phyloP scores from a whole-genome alignment of 1,140 invertebrate genomes.

The Leptonema lineaticorne region DNA sequence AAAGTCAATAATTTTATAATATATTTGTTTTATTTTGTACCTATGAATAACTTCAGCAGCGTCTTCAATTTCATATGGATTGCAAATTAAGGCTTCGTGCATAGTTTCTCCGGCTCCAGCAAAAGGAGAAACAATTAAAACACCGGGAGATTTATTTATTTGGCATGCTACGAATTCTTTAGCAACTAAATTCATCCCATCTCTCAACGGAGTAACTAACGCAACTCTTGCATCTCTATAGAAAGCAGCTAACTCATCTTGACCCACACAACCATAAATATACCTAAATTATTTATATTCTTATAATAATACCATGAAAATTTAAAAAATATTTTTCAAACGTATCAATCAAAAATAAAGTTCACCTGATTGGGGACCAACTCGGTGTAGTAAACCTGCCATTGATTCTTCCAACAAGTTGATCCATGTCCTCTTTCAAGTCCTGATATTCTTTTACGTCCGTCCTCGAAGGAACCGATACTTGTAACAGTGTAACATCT shows the following conservation, averaged over 20 bases:
- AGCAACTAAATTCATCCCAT: constrained; percentile 92
- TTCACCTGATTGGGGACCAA: constrained; percentile 81
- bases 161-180: constrained; percentile 93
- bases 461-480: constrained; percentile 85
- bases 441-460: constrained; percentile 91
- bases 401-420: constrained; percentile 84
- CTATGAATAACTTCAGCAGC: constrained; percentile 83
- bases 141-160: constrained; percentile 82
- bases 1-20: no score
- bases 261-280: constrained; percentile 85
- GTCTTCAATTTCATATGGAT: constrained; percentile 86
- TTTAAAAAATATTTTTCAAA: background rate
- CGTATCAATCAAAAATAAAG: no score
- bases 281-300: constrained; percentile 55
- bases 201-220: constrained; percentile 81
- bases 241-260: constrained; percentile 81
- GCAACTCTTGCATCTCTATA: constrained; percentile 84
- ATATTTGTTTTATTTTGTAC: constrained; percentile 49
- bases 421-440: constrained; percentile 88
- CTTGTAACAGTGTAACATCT: constrained; percentile 79
- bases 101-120: constrained; percentile 89
- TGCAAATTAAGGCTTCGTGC: constrained; percentile 87
- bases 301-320: background rate
- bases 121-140: constrained; percentile 86
- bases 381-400: constrained; percentile 84